Percentiles rank a stretch among this genome's conserved stretches.
phyloP scores from a whole-genome alignment of 2,888 invertebrate genomes.

The Agrochola lota region DNA sequence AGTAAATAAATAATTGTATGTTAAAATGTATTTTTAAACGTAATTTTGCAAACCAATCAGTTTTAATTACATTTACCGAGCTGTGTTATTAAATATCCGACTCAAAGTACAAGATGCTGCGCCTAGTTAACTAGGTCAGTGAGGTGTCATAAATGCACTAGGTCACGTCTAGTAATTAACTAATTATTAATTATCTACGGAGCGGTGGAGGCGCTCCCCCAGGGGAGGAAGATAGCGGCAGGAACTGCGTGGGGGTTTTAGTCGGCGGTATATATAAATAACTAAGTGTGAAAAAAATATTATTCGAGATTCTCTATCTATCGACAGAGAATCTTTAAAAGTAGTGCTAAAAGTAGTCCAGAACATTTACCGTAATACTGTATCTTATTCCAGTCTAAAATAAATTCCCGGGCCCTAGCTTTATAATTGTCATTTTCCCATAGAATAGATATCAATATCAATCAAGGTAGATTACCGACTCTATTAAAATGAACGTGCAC shows the following conservation, averaged over 20 bases:
- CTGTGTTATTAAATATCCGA: conserved; percentile 8
- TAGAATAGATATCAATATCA: neutral
- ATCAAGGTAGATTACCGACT: neutral
- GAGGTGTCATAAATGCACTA: conserved; percentile 8
- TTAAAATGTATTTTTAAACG: neutral
- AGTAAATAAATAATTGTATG: conserved; percentile 1
- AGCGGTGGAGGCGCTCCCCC: neutral
- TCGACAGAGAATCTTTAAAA: no score
- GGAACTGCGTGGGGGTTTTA: neutral
- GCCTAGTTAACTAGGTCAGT: conserved; percentile 12
- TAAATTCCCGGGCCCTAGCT: neutral
- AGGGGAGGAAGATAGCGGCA: neutral
- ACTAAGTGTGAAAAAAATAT: neutral
- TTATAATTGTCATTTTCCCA: neutral
- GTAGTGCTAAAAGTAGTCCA: no score
- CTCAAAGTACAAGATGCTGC: conserved; percentile 13
- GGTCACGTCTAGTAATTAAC: conserved; percentile 21
- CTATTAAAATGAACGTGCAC: neutral
- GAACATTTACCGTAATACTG: neutral
- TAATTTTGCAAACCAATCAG: conserved; percentile 26
- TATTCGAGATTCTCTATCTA: neutral
- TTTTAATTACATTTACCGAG: conserved; percentile 25
- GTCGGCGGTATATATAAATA: no score
- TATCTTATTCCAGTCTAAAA: neutral
- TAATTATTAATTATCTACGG: conserved; percentile 16